Evolutionary conservation across 2,113 vertebrate species (phyloP).

Genomic region (crab-eating macaque (Macaca fascicularis)): DNA sequence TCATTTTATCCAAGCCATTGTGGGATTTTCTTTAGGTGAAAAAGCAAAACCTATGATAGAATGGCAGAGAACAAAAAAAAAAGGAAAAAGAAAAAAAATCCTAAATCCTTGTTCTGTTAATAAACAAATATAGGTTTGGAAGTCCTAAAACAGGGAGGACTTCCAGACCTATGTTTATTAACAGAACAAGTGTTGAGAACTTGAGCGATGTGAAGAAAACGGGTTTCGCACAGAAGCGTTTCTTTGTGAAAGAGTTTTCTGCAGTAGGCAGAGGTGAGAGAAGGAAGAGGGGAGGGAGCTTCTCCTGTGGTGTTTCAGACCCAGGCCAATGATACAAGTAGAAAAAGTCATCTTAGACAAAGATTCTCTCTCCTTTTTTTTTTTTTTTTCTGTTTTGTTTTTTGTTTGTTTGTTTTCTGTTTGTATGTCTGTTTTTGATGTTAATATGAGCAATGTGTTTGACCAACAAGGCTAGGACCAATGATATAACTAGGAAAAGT

Average conservation of each 20-base stretch:
- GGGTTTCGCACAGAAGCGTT: conserved; percentile 13
- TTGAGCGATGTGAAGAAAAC: neutral
- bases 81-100: neutral
- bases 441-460: too few species aligned
- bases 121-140: too few species aligned
- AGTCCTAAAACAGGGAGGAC: conserved; percentile 13
- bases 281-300: too few species aligned
- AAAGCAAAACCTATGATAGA: conserved; percentile 45
- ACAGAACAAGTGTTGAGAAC: conserved; percentile 22
- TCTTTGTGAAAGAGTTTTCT: neutral
- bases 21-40: conserved; percentile 46
- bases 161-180: conserved; percentile 3
- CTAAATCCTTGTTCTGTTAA: too few species aligned
- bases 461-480: neutral
- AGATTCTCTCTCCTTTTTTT: neutral
- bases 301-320: neutral
- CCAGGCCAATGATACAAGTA: neutral
- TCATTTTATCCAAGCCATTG: conserved; percentile 67
- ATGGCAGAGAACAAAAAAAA: neutral
- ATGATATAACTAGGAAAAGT: neutral
- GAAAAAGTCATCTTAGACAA: neutral
- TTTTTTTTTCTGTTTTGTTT: neutral
- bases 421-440: too few species aligned
- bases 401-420: neutral
- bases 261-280: neutral